These are phyloP conservation scores for Caenorhabditis angaria DNA, from an alignment of 2,888 invertebrate genomes.

Conservation along the genomic window DNA sequence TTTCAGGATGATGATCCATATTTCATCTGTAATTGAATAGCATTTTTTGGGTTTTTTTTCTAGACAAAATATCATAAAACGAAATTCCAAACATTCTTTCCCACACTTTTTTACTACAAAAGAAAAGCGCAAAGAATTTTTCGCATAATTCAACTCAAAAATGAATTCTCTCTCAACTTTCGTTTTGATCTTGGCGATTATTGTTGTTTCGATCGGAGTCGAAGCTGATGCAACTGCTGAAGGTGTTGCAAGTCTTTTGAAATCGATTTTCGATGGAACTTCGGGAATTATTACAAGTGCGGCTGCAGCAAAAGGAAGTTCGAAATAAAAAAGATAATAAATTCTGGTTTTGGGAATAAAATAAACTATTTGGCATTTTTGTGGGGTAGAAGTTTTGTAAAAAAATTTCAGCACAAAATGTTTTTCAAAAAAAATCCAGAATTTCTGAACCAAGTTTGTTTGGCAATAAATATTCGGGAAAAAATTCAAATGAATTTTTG, in stretches of 20 bases:
- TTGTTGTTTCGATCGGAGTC: no score
- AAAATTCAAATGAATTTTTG: no score
- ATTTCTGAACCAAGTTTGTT: background rate
- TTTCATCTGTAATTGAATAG: background rate
- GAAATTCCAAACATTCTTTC: no score
- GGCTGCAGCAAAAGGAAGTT: background rate
- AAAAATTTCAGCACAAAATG: background rate
- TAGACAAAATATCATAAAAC: background rate
- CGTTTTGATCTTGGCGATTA: no score
- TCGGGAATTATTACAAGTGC: no score
- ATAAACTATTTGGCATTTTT: background rate
- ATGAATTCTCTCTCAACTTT: no score
- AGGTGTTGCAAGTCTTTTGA: background rate
- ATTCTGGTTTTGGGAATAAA: background rate
- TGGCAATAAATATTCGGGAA: no score
- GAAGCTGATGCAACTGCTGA: no score
- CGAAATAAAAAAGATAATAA: background rate
- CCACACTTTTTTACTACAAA: background rate
- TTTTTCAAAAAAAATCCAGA: background rate
- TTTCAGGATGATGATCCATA: background rate
- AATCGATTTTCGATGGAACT: no score
- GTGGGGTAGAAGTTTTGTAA: background rate
- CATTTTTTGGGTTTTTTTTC: background rate
- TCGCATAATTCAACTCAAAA: no score
- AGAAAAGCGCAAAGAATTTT: background rate